These are phyloP conservation scores for Pagrus major DNA, from an alignment of 2,113 vertebrate genomes.

Conservation along the genomic window DNA sequence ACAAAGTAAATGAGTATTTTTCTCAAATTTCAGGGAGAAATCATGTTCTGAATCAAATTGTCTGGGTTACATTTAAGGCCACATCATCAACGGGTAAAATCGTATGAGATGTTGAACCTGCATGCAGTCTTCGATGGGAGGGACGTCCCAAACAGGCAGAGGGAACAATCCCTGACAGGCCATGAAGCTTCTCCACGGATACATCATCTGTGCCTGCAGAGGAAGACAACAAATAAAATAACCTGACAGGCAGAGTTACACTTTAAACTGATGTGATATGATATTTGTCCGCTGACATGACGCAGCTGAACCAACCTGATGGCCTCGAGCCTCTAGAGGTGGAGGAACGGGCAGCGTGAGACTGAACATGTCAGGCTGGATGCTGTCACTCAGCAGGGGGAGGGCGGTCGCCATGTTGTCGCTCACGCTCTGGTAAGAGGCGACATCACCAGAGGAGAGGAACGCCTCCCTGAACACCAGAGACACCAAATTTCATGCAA, in stretches of 20 bases:
- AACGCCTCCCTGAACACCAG: conserved; percentile 72
- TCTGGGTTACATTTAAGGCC: not conserved
- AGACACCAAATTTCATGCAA: not conserved
- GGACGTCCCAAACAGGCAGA: conserved; percentile 71
- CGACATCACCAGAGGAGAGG: conserved; percentile 78
- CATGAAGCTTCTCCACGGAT: conserved; percentile 85
- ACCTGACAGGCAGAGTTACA: not conserved
- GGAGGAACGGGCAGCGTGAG: conserved; percentile 76
- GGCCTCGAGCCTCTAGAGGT: conserved; percentile 72
- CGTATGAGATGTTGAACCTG: conserved; percentile 72
- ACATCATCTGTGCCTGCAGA: conserved; percentile 76
- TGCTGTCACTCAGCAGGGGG: conserved; percentile 71
- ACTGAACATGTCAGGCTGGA: conserved; percentile 63
- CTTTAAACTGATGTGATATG: not conserved
- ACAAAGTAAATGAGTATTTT: not conserved
- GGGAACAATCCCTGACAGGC: conserved; percentile 80
- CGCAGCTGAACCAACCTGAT: conserved; percentile 66
- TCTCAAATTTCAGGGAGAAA: too few relatives aligned
- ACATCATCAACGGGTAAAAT: not conserved
- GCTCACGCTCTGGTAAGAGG: conserved; percentile 80
- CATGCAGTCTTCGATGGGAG: conserved; percentile 82
- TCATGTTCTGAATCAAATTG: not conserved
- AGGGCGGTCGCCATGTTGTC: conserved; percentile 76
- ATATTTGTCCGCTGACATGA: not conserved
- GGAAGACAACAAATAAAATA: not conserved